Base-by-base conservation (phyloP, 2,797 vertebrate species). In the Sebastes variabilis region DNA sequence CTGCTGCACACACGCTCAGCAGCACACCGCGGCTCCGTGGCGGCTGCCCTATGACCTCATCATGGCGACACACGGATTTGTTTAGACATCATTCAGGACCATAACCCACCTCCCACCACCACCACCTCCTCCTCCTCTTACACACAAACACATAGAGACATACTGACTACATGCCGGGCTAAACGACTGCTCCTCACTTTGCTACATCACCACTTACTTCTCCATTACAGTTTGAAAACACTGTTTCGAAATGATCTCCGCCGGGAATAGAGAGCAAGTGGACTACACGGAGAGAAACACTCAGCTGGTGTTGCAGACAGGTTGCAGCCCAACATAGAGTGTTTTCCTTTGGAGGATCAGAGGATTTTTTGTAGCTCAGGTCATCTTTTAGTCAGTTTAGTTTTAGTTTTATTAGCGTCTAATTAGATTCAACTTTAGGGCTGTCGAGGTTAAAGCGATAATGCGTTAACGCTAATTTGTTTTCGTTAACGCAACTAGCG, bases 61-160 rank as follows among this genome's bases (percentile, higher is more conserved):
- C 77, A 76, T 79, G 85, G 81, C 9, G 70, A 89, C 87, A 68
- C 66, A 34, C n/a, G 18, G 61, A 79, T 85, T 77, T 87, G 68
- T 79, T 84, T 42, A 72, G 79, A 87, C 46, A 65, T 29, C 69
- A 64, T 69, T 58, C n/a, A 71, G 25, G 80, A 80, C 59, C 38
- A 34, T 27, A 66, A 59, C 42, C n/a, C 59, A 42, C 22, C 16
- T 4, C 2, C 6, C 16, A 42, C 38, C 61, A 36, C n/a, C 59
- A 22, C 18, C 18, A 1, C 20, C 0, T 1, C 36, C 13, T 12
- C 12, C 69, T 32, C 62, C n/a, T 56, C 54, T 66, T 18, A 42
- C 56, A 54, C 74, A 69, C 30, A 34, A 6, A 75, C 18, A 67
- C 16, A 36, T 52, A 52, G 8, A 52, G 20, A 52, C 8, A n/a